These are phyloP conservation scores for Plagodis pulveraria DNA, from an alignment of 2,888 invertebrate species.

Conservation along the genomic window DNA sequence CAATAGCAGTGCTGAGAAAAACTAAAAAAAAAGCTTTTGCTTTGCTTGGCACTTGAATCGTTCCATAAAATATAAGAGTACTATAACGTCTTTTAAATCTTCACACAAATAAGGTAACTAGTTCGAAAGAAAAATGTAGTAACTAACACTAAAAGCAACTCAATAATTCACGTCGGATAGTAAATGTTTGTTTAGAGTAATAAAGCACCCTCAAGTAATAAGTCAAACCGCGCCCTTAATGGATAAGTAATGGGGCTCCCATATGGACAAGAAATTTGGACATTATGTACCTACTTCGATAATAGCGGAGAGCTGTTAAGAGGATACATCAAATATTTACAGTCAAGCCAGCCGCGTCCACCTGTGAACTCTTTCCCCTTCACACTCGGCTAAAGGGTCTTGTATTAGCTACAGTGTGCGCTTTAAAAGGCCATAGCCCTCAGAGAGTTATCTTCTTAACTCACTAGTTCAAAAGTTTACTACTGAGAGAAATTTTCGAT, in stretches of 20 bases:
- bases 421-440: conserved; percentile 39
- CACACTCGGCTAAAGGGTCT: conserved; percentile 49
- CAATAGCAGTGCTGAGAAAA: too few species aligned
- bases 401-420: conserved; percentile 48
- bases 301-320: conserved; percentile 64
- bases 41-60: too few species aligned
- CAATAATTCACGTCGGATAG: conserved; percentile 29
- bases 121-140: conserved; percentile 5
- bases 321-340: conserved; percentile 75
- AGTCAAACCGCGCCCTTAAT: conserved; percentile 36
- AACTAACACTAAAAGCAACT: conserved; percentile 18
- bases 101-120: not conserved
- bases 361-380: conserved; percentile 57
- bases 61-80: too few species aligned
- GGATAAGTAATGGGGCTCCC: conserved; percentile 32
- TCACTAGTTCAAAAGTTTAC: too few species aligned
- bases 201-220: conserved; percentile 34
- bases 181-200: conserved; percentile 28
- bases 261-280: conserved; percentile 36
- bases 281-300: conserved; percentile 37
- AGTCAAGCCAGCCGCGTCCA: conserved; percentile 62
- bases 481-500: too few species aligned
- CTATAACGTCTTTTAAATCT: not conserved
- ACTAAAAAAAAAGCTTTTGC: too few species aligned
- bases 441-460: too few species aligned